Percentiles rank a stretch among this genome's conserved stretches.
These are phyloP conservation scores for Andrena hattorfiana DNA, from an alignment of 2,888 invertebrate species.

Conservation along the genomic window DNA sequence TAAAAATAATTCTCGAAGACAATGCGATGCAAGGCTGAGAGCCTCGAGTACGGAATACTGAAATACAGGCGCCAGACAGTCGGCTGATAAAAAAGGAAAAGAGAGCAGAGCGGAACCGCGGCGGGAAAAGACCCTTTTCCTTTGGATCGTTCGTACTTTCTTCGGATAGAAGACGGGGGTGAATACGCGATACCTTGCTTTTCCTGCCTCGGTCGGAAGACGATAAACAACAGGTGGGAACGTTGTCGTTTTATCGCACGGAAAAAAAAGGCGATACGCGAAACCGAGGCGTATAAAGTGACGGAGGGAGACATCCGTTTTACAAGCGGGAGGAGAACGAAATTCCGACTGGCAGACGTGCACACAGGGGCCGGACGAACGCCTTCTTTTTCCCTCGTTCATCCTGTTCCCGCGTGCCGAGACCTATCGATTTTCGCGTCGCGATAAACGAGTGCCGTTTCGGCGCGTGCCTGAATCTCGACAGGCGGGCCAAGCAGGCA, in stretches of 20 bases:
- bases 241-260: conserved; percentile 26
- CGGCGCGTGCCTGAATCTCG: conserved; percentile 52
- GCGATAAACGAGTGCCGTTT: conserved; percentile 50
- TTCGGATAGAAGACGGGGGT: background rate
- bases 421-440: conserved; percentile 57
- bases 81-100: background rate
- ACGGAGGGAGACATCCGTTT: conserved; percentile 12
- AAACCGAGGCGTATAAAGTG: conserved; percentile 17
- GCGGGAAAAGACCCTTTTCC: background rate
- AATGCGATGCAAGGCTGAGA: background rate
- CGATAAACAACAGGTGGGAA: conserved; percentile 61
- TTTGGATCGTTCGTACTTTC: background rate
- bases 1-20: background rate
- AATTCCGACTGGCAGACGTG: conserved; percentile 36
- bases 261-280: background rate
- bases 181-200: background rate
- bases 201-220: conserved; percentile 6
- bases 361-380: background rate
- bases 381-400: conserved; percentile 14
- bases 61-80: background rate
- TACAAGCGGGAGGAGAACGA: conserved; percentile 21
- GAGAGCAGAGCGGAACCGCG: background rate
- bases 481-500: conserved; percentile 16
- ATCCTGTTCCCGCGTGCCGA: conserved; percentile 9
- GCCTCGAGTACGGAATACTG: background rate